Percentiles rank a stretch among this genome's conserved stretches.
phyloP scores from a whole-genome alignment of 2,113 vertebrate species.

The Perca flavescens region DNA sequence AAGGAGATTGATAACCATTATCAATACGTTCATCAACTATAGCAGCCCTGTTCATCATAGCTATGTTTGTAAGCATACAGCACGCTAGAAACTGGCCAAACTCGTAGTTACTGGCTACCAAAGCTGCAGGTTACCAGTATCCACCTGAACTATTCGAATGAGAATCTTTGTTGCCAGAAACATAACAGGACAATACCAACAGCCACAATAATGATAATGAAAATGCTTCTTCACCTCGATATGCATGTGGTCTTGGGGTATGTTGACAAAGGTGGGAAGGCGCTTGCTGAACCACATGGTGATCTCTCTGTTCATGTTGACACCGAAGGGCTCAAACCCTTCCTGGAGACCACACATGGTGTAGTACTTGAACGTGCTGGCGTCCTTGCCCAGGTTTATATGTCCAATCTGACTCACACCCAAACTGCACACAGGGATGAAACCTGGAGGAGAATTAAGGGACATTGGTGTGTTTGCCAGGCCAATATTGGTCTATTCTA shows the following conservation, averaged over 20 bases:
- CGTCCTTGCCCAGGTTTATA: conserved; percentile 96
- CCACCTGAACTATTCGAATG: not conserved
- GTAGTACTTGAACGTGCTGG: conserved; percentile 96
- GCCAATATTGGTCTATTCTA: not conserved
- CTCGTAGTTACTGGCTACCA: not conserved
- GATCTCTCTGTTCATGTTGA: conserved; percentile 98
- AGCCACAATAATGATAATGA: not conserved
- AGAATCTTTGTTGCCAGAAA: not conserved
- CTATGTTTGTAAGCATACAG: not conserved
- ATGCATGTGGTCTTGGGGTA: conserved; percentile 90
- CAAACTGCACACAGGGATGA: conserved; percentile 94
- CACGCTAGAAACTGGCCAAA: not conserved
- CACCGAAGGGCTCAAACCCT: conserved; percentile 96
- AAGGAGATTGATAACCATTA: not conserved
- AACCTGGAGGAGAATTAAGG: conserved; percentile 78
- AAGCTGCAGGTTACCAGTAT: not conserved
- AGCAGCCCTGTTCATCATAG: not conserved
- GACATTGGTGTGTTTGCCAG: not conserved
- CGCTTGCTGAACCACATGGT: conserved; percentile 99
- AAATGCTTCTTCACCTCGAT: conserved; percentile 87
- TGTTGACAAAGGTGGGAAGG: conserved; percentile 95
- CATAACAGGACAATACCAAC: not conserved
- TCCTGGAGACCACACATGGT: conserved; percentile 98
- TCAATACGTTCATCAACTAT: no score
- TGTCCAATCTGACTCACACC: conserved; percentile 92